These are phyloP conservation scores for Tetragonula carbonaria DNA, from an alignment of 2,888 invertebrate genomes.

Conservation along the genomic window DNA sequence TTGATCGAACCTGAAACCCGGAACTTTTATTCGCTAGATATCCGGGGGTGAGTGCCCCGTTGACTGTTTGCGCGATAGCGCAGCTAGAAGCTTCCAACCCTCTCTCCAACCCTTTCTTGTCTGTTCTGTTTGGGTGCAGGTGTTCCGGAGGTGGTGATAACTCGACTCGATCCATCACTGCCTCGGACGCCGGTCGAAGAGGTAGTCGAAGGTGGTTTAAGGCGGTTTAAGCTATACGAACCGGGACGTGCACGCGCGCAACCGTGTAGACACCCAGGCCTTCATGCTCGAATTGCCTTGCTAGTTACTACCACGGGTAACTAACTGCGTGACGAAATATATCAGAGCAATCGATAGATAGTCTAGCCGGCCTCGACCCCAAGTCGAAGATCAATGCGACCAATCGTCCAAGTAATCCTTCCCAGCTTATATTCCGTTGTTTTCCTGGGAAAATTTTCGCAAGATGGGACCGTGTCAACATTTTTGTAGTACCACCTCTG, in stretches of 20 bases:
- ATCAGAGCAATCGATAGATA: slow-evolving; percentile 75
- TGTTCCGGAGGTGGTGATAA: slow-evolving; percentile 82
- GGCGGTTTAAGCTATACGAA: slow-evolving; percentile 62
- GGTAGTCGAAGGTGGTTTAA: slow-evolving; percentile 71
- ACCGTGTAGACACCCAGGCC: slow-evolving; percentile 55
- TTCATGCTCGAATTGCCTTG: slow-evolving; percentile 55
- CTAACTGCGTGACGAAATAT: slow-evolving; percentile 62
- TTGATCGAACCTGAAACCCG: slow-evolving; percentile 8
- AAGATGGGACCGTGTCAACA: too few species aligned
- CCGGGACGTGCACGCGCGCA: slow-evolving; percentile 67
- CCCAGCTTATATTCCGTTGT: background rate
- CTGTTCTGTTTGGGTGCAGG: slow-evolving; percentile 62
- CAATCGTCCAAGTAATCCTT: slow-evolving; percentile 51
- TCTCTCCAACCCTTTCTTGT: slow-evolving; percentile 48
- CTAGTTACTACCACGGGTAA: slow-evolving; percentile 53
- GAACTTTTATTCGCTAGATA: slow-evolving; percentile 77
- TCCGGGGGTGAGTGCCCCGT: slow-evolving; percentile 77
- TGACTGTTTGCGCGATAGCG: slow-evolving; percentile 78
- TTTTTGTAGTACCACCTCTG: too few species aligned
- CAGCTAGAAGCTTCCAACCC: slow-evolving; percentile 57
- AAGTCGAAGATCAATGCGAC: slow-evolving; percentile 64
- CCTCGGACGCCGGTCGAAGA: slow-evolving; percentile 71
- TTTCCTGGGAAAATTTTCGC: background rate
- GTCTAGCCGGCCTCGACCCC: slow-evolving; percentile 63
- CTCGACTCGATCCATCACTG: slow-evolving; percentile 83